phyloP scores from a whole-genome alignment of 2,888 invertebrate species.

The Apotomis turbidana region DNA sequence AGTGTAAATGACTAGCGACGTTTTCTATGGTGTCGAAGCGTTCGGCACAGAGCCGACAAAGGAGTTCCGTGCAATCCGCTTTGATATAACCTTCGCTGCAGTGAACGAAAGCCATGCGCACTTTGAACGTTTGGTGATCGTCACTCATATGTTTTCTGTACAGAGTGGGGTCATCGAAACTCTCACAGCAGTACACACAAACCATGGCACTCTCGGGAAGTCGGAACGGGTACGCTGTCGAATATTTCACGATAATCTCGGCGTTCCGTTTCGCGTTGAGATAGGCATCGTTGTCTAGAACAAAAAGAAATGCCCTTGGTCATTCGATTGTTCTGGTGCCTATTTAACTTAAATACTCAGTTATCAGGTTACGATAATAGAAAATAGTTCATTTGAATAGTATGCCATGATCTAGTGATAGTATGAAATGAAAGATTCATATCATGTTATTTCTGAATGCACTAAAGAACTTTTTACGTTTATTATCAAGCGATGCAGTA shows the following conservation, averaged over 20 bases:
- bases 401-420: neutral
- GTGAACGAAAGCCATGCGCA: slow-evolving; percentile 67
- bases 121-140: slow-evolving; percentile 66
- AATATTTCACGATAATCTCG: slow-evolving; percentile 72
- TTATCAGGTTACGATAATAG: neutral
- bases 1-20: slow-evolving; percentile 63
- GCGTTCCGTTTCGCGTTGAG: slow-evolving; percentile 75
- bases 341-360: slow-evolving; percentile 20
- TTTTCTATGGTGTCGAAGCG: slow-evolving; percentile 57
- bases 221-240: slow-evolving; percentile 78
- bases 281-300: slow-evolving; percentile 75
- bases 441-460: neutral
- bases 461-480: neutral
- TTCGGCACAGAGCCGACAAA: slow-evolving; percentile 65
- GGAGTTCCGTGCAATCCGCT: slow-evolving; percentile 69
- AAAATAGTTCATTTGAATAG: neutral
- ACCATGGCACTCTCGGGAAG: slow-evolving; percentile 72
- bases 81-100: slow-evolving; percentile 70
- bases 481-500: no score
- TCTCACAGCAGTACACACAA: slow-evolving; percentile 75
- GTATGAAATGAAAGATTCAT: neutral
- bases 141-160: slow-evolving; percentile 71
- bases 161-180: slow-evolving; percentile 61
- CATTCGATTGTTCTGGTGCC: slow-evolving; percentile 59
- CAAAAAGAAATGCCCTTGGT: slow-evolving; percentile 77